Evolutionary conservation across 2,797 vertebrate genomes (phyloP), one percentile per base, ranked within the genome.

Genomic region (Leptatherina wallacei): DNA sequence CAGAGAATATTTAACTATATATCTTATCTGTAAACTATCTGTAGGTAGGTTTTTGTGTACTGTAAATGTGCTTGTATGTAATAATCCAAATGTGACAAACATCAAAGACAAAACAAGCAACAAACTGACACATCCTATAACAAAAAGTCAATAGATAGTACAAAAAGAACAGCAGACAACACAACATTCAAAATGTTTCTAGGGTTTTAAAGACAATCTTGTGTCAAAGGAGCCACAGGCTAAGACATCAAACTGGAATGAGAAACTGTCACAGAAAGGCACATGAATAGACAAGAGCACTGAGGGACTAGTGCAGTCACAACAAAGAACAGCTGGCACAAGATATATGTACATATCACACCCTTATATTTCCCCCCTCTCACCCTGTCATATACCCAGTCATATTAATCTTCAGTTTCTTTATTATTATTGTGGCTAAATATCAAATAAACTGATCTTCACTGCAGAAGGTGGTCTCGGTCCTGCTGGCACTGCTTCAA

Each of bases 271-370:
- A 89, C 85, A 91, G 61, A 67, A 89, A 91, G 81, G 87, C 85
- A 92, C 85, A 42, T 77, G 69, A 72, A 89, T 80, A 18, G 69
- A 91, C 89, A 52, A 83, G 61, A 92, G 84, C 85, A 93, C 88
- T 84, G 81, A 82, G 65, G 80, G 82, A 92, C 68, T 49, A 82
- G 84, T 85, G 91, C 82, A 10, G 73, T 78, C 86, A 90, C 87
- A 49, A 90, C 38, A 0, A 75, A 88, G 72, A 83, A 90, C 86
- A 71, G 75, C 60, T 61, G 82, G 82, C 77, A 83, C 65, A 78
- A 68, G 36, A 69, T 77, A 61, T 85, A 88, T 84, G 71, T 81
- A 90, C 76, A 90, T 38, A 69, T 71, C 57, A 81, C 55, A 78
- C 55, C 49, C 83, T 59, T 52, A 59, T 77, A 79, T 38, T 36